These are phyloP conservation scores for Epizoanthus stellaris DNA, from an alignment of 92 coral and sea anemone species.

Conservation along the genomic window DNA sequence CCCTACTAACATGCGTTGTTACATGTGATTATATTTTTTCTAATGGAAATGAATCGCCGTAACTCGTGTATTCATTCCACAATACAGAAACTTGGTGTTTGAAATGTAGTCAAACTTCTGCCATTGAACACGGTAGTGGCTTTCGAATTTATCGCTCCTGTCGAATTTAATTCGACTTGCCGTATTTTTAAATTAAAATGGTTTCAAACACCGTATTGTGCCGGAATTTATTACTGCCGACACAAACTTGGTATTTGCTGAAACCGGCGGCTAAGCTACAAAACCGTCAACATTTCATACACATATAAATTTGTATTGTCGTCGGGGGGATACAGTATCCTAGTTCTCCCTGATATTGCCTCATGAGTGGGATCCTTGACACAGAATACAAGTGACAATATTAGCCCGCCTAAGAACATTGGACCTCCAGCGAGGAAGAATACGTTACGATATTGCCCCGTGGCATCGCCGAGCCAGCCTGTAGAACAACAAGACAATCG, in stretches of 20 bases:
- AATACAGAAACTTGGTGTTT: no score
- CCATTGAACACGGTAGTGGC: no score
- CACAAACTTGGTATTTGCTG: background rate
- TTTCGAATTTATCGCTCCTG: no score
- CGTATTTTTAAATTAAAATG: no score
- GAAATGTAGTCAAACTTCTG: no score
- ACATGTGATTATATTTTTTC: no score
- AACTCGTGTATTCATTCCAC: no score
- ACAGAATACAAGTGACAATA: slow-evolving; percentile 71
- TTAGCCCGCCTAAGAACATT: slow-evolving; percentile 78
- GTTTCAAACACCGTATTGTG: no score
- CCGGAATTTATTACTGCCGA: no score
- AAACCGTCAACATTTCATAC: slow-evolving; percentile 79
- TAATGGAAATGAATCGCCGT: no score
- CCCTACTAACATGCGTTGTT: no score
- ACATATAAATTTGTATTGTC: slow-evolving; percentile 51
- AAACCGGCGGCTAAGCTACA: slow-evolving; percentile 28
- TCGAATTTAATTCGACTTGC: no score
- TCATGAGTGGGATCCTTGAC: slow-evolving; percentile 66
- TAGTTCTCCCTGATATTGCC: slow-evolving; percentile 33
- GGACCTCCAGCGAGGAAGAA: slow-evolving; percentile 93
- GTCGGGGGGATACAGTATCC: slow-evolving; percentile 46
- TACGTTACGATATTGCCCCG: slow-evolving; percentile 79
- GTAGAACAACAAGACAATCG: background rate
- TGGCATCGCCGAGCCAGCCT: slow-evolving; percentile 92